These are phyloP conservation scores for Aurelia sp. DNA, from an alignment of 30 jellyfish, hydroid and myxozoan genomes.

Conservation along the genomic window DNA sequence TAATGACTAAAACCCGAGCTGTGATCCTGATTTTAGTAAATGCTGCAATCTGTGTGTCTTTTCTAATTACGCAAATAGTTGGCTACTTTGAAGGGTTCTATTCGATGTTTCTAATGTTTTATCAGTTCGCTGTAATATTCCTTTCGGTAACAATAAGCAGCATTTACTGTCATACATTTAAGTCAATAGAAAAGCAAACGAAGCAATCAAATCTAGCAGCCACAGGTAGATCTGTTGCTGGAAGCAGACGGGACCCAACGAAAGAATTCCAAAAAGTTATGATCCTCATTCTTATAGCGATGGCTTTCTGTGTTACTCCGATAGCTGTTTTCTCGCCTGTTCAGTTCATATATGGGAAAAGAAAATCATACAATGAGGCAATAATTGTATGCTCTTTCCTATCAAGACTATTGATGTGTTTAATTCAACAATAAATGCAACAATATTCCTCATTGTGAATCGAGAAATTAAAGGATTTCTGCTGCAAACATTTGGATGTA, in stretches of 20 bases:
- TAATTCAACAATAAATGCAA: conserved; percentile 45
- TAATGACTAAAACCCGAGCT: conserved; percentile 46
- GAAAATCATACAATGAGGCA: neutral
- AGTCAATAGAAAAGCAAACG: conserved; percentile 35
- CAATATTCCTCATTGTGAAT: conserved; percentile 21
- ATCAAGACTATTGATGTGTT: conserved; percentile 24
- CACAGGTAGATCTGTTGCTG: neutral
- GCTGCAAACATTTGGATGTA: too few relatives aligned
- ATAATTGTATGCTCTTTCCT: conserved; percentile 5
- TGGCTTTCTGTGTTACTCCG: conserved; percentile 18
- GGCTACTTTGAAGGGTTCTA: neutral
- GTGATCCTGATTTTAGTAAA: conserved; percentile 9
- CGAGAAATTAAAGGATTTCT: conserved; percentile 20
- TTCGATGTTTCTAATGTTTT: neutral
- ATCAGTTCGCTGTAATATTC: conserved; percentile 10
- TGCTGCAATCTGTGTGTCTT: neutral
- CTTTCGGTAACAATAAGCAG: conserved; percentile 15
- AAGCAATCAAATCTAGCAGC: neutral
- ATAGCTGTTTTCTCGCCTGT: conserved; percentile 16
- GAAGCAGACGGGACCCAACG: conserved; percentile 18
- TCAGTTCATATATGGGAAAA: neutral
- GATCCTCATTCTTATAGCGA: conserved; percentile 1
- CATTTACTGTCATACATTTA: conserved; percentile 23
- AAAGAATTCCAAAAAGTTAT: conserved; percentile 33
- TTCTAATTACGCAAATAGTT: neutral